Evolutionary conservation across 2,888 invertebrate genomes (phyloP), one percentile per base, ranked within the genome.

Genomic region (Sceliomorpha sp.): DNA sequence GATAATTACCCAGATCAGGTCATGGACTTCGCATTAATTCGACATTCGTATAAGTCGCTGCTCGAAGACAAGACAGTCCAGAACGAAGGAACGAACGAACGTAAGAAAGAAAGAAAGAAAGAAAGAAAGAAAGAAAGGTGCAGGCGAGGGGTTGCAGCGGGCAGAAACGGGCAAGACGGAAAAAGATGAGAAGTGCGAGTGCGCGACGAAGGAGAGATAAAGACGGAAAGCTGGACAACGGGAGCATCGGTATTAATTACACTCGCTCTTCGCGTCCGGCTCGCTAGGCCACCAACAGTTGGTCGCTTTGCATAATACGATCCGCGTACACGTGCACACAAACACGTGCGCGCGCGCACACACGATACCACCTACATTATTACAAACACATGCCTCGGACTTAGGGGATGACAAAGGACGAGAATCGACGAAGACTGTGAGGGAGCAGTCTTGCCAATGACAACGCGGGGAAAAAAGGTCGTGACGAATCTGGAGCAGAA

Each of bases 281-380:
- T 53, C 56, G 73, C 69, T 64, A 51, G 73, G 66, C 70, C 70
- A 84, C 83, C 83, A 81, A 83, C 82, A 78, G 78, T 81, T 74
- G 74, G 72, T 59, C 77, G 78, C 76, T 84, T 83, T 83, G 83
- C 83, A 84, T 84, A 84, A 84, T 83, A 80, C 74, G 62, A n/a
- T n/a, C n/a, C n/a, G n/a, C n/a, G n/a, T n/a, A n/a, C n/a, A n/a
- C n/a, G n/a, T n/a, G n/a, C n/a, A n/a, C n/a, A n/a, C n/a, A n/a
- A n/a, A n/a, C n/a, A n/a, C n/a, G n/a, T n/a, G n/a, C n/a, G n/a
- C n/a, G n/a, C n/a, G n/a, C n/a, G n/a, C n/a, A n/a, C n/a, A n/a
- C n/a, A n/a, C n/a, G n/a, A n/a, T n/a, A n/a, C n/a, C n/a, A n/a
- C n/a, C n/a, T 50, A 63, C 78, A 74, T n/a, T 79, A 75, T 20